Evolutionary conservation across 2,113 vertebrate genomes (phyloP), one percentile per base, ranked within the genome.

Genomic region (Syngnathus floridae): DNA sequence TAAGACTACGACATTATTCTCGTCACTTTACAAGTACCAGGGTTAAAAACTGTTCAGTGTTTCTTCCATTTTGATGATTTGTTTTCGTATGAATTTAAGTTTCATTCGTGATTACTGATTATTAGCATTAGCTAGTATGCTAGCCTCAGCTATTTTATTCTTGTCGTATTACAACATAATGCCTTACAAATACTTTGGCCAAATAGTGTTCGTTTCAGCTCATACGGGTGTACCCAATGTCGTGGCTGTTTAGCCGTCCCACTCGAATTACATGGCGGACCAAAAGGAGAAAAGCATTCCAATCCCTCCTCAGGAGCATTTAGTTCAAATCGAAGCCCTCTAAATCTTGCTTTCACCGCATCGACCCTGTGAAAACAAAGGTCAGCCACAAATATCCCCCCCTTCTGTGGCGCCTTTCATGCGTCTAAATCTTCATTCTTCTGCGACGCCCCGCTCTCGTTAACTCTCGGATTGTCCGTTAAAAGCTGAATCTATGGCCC

Each of bases 291-390:
- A 35, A 22, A 22, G 11, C 9, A 11, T 19, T 13, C 4, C 54
- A 7, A 13, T 55, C 54, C 54, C 54, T 14, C 22, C 13, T 49
- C 17, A 51, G 14, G 31, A 26, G 5, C 55, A 16, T 35, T 57
- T 31, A 55, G 52, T 13, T 37, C 7, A 8, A 37, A 37, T 14
- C 56, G 40, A 62, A 65, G 13, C 56, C 65, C 65, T 64, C 71
- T 84, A 74, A 86, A 76, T 82, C 75, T 75, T 74, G 69, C 57
- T 66, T 70, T 71, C 69, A 72, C 38, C 40, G 17, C 77, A 83
- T 82, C 70, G 83, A 87, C 82, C 60, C 60, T 55, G 0, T 2
- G 67, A 72, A 73, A 81, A 75, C 76, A 73, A 84, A 84, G 79
- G 82, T 81, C 82, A 72, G 60, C 70, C 48, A 46, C 55, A 65